Base-by-base conservation (phyloP, 2,797 vertebrate species). In the Harpagifer antarcticus region DNA sequence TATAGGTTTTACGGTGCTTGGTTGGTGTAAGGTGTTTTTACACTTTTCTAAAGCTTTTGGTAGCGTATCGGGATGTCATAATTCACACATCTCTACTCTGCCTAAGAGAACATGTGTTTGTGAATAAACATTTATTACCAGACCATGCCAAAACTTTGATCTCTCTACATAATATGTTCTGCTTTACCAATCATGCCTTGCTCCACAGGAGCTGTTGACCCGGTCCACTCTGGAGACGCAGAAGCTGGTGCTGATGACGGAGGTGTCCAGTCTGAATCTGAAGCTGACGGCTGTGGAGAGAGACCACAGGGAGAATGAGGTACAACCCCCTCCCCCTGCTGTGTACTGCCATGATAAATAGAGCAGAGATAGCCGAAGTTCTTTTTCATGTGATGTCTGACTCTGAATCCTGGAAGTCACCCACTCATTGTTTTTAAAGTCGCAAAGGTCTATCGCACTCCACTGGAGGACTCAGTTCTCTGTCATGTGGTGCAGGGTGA, bases 171-270 rank as follows among this genome's bases (percentile, higher is more conserved):
- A 20, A 13, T 31, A 20, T 10, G 44, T 8, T 14, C 43, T 11
- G 37, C 54, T 63, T 77, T 3, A 49, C 44, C 3, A 9, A 77
- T 8, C 40, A 17, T 67, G 23, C 60, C 6, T 58, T 14, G 37
- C 60, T 66, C 31, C 43, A 23, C 84, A 99, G 98, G 98, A 99
- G 86, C 95, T 99, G 76, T 72, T 97, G 80, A 96, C 94, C 85
- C 94, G 97, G 79, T 95, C 95, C 0, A 90, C 96, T 1, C 92
- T 99, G 86, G 98, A 99, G 93, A 98, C 96, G 45, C 97, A 99
- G 91, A 99, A 99, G 86, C 88, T 99, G 89, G 97, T 99, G 87
- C 92, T 99, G 76, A 95, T 98, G 96, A 95, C 97, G 0, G 98
- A 99, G 89, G 87, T 99, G 79, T 99, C 98, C 19, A 96, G 96